Evolutionary conservation across 1,140 invertebrate genomes (phyloP).

Genomic region (Cherax destructor): DNA sequence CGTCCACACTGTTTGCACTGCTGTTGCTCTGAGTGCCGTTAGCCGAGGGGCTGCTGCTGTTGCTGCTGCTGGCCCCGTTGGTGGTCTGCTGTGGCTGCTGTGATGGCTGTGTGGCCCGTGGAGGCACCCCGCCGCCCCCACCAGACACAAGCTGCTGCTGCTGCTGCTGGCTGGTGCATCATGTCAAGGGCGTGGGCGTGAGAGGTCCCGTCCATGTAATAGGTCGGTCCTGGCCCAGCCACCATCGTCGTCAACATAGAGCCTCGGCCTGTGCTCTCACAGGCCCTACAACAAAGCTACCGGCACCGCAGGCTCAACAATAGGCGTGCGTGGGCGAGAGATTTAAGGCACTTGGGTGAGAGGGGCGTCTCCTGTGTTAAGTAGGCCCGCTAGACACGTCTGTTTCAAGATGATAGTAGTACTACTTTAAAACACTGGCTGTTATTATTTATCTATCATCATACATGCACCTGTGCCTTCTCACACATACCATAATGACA

Average conservation of each 20-base stretch:
- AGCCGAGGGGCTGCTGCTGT: conserved; percentile 36
- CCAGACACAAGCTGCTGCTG: conserved; percentile 21
- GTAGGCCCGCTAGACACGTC: conserved; percentile 30
- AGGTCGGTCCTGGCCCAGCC: conserved; percentile 56
- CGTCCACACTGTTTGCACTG: neutral
- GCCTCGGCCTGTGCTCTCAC: conserved; percentile 24
- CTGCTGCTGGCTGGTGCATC: conserved; percentile 25
- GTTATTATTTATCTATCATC: conserved; percentile 50
- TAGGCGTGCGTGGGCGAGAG: neutral
- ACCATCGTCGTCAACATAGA: conserved; percentile 60
- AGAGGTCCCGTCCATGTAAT: conserved; percentile 43
- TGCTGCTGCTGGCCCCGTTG: conserved; percentile 41
- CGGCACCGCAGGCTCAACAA: conserved; percentile 1
- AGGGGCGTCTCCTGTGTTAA: conserved; percentile 44
- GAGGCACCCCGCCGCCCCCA: conserved; percentile 17
- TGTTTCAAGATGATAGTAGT: conserved; percentile 29
- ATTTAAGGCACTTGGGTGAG: conserved; percentile 16
- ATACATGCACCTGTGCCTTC: conserved; percentile 56
- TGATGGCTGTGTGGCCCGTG: neutral
- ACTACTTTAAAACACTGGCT: conserved; percentile 41
- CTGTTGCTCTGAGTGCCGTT: conserved; percentile 23
- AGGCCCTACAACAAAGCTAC: conserved; percentile 5
- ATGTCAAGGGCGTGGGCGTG: conserved; percentile 33
- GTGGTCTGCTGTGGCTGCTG: conserved; percentile 39
- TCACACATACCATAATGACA: conserved; percentile 60